Evolutionary conservation across 2,888 invertebrate species (phyloP).

Genomic region (Drosophila kambysellisi): DNA sequence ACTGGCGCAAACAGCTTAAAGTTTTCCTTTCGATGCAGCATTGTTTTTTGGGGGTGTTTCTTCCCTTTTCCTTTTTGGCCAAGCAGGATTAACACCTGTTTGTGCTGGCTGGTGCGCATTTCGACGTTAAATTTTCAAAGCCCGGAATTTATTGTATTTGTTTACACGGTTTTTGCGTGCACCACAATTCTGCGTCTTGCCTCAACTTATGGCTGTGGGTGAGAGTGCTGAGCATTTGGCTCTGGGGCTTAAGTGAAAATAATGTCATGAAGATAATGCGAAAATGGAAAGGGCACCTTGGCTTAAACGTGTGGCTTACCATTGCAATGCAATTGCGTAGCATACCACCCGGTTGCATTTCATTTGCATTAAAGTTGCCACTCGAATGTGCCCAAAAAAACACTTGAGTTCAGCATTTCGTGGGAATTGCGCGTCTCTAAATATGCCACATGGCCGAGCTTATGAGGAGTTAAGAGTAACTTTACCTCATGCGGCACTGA

Average conservation of each 20-base stretch:
- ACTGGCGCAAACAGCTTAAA: conserved; percentile 62
- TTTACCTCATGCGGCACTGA: conserved; percentile 15
- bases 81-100: conserved; percentile 80
- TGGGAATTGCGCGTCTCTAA: conserved; percentile 19
- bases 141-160: conserved; percentile 76
- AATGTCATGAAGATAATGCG: conserved; percentile 70
- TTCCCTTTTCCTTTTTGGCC: conserved; percentile 24
- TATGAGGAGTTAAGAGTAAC: conserved; percentile 34
- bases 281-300: conserved; percentile 69
- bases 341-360: conserved; percentile 49
- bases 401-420: conserved; percentile 45
- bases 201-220: conserved; percentile 51
- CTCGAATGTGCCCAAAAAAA: conserved; percentile 38
- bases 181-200: conserved; percentile 61
- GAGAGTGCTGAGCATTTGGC: conserved; percentile 34
- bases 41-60: conserved; percentile 44
- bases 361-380: conserved; percentile 69
- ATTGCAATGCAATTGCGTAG: conserved; percentile 12
- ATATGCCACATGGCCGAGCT: conserved; percentile 15
- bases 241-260: conserved; percentile 70
- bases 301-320: conserved; percentile 45
- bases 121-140: conserved; percentile 61
- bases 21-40: conserved; percentile 50
- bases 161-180: conserved; percentile 79
- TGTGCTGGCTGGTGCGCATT: conserved; percentile 61